These are phyloP conservation scores for Drosophila novamexicana DNA, from an alignment of 1,140 invertebrate species.

Conservation along the genomic window DNA sequence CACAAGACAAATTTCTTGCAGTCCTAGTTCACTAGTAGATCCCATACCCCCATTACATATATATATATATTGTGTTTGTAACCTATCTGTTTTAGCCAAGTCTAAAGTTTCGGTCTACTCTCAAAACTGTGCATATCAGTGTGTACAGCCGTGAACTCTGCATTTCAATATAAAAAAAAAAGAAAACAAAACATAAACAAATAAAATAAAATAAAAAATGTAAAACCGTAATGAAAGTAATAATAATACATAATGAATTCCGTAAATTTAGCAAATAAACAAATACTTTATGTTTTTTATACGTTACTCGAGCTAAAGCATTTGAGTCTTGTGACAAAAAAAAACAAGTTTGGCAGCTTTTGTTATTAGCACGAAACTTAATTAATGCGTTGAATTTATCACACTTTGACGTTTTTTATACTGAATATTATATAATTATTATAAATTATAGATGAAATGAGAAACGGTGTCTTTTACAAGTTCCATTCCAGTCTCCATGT, in stretches of 20 bases:
- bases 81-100: slow-evolving; percentile 47
- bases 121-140: slow-evolving; percentile 70
- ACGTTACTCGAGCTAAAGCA: slow-evolving; percentile 27
- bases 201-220: slow-evolving; percentile 40
- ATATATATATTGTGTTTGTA: slow-evolving; percentile 38
- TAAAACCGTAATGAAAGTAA: slow-evolving; percentile 33
- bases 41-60: background rate
- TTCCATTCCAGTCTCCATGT: slow-evolving; percentile 77
- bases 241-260: slow-evolving; percentile 55
- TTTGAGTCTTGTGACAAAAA: slow-evolving; percentile 16
- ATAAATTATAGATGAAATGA: slow-evolving; percentile 62
- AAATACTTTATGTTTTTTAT: slow-evolving; percentile 48
- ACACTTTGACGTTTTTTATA: slow-evolving; percentile 62
- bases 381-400: slow-evolving; percentile 52
- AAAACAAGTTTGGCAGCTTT: slow-evolving; percentile 42
- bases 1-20: slow-evolving; percentile 65
- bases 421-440: slow-evolving; percentile 68
- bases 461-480: slow-evolving; percentile 55
- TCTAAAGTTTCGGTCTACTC: slow-evolving; percentile 59
- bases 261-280: slow-evolving; percentile 69
- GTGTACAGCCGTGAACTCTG: slow-evolving; percentile 45
- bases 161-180: slow-evolving; percentile 56
- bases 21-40: slow-evolving; percentile 30
- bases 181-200: slow-evolving; percentile 3
- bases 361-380: slow-evolving; percentile 64